A percentile compares a stretch with the other conserved stretches of the same genome.
These are phyloP conservation scores for Acleris emargana DNA, from an alignment of 2,888 invertebrate genomes.

Conservation along the genomic window DNA sequence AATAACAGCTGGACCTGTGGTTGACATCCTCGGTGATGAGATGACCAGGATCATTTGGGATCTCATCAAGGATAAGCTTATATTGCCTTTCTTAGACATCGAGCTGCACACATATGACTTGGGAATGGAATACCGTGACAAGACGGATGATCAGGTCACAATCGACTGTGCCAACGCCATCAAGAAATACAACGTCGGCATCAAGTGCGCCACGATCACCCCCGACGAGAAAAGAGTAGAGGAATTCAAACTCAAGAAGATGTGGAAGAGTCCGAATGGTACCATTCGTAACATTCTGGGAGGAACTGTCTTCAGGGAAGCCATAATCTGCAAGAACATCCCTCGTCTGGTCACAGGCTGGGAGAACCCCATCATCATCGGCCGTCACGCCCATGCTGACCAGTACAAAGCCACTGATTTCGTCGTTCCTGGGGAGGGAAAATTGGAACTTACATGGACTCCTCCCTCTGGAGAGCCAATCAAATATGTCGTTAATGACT, in stretches of 20 bases:
- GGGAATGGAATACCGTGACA: slow-evolving; percentile 97
- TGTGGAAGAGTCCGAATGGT: slow-evolving; percentile 96
- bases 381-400: slow-evolving; percentile 99
- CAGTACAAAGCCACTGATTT: slow-evolving; percentile 99
- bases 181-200: slow-evolving; percentile 98
- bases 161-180: slow-evolving; percentile 98
- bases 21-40: slow-evolving; percentile 97
- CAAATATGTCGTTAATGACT: slow-evolving; percentile 91
- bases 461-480: slow-evolving; percentile 87
- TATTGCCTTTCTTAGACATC: slow-evolving; percentile 97
- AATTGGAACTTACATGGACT: slow-evolving; percentile 92
- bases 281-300: slow-evolving; percentile 95
- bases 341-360: slow-evolving; percentile 97
- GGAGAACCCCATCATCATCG: slow-evolving; percentile 98
- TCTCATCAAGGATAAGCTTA: slow-evolving; percentile 97
- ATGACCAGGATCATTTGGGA: slow-evolving; percentile 99
- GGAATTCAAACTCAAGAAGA: slow-evolving; percentile 93
- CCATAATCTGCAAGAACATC: slow-evolving; percentile 96
- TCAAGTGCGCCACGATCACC: slow-evolving; percentile 99
- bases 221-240: slow-evolving; percentile 98
- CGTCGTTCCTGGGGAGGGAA: slow-evolving; percentile 95
- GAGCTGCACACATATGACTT: slow-evolving; percentile 97
- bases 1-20: slow-evolving; percentile 93
- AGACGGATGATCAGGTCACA: slow-evolving; percentile 97
- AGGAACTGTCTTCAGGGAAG: slow-evolving; percentile 92